These are phyloP conservation scores for Lasiurus cinereus DNA, from an alignment of 2,113 vertebrate genomes.

Conservation along the genomic window DNA sequence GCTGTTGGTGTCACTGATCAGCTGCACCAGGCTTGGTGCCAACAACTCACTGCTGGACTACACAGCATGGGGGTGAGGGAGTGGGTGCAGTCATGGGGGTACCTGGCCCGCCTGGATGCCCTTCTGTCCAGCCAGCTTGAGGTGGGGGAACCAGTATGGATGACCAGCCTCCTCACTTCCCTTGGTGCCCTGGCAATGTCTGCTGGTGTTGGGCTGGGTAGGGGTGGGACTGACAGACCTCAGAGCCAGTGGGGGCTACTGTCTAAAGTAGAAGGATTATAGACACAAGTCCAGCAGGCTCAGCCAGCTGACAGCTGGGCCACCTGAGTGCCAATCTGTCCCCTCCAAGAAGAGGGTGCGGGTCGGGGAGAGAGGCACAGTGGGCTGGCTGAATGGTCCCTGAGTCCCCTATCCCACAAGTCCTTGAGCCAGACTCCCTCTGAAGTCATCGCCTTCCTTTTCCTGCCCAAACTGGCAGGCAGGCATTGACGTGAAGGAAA, in stretches of 20 bases:
- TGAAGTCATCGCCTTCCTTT: slow-evolving; percentile 24
- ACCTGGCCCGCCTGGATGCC: slow-evolving; percentile 12
- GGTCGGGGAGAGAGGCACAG: neutral
- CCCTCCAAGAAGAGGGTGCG: neutral
- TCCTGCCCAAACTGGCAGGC: neutral
- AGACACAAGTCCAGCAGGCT: slow-evolving; percentile 43
- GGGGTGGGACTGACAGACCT: slow-evolving; percentile 39
- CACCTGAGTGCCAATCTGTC: slow-evolving; percentile 61
- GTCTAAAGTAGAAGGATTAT: slow-evolving; percentile 33
- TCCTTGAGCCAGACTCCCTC: neutral
- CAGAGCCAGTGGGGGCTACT: neutral
- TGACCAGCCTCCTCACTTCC: slow-evolving; percentile 26
- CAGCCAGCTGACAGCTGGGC: slow-evolving; percentile 71
- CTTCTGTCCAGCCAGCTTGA: slow-evolving; percentile 58
- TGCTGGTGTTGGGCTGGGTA: neutral
- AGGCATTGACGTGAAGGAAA: neutral
- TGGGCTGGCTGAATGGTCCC: neutral
- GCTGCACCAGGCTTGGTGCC: slow-evolving; percentile 69
- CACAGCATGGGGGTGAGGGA: neutral
- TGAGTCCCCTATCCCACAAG: neutral
- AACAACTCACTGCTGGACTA: slow-evolving; percentile 53
- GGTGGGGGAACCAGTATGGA: neutral
- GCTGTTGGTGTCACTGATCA: slow-evolving; percentile 68
- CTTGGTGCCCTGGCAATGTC: neutral
- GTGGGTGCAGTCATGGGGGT: neutral